phyloP scores from a whole-genome alignment of 1,140 invertebrate species.

The Panagrolaimus sp. region DNA sequence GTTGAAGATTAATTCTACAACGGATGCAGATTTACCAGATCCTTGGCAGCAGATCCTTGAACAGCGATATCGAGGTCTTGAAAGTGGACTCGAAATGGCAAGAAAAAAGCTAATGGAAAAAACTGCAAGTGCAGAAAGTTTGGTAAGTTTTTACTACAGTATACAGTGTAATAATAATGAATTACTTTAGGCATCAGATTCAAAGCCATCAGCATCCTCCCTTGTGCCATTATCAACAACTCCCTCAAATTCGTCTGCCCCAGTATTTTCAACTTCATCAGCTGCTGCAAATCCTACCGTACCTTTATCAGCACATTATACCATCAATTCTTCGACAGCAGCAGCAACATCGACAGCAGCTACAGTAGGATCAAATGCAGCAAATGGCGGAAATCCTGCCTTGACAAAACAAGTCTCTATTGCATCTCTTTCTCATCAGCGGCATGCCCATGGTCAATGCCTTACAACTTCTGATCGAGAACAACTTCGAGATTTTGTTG shows the following conservation, averaged over 20 bases:
- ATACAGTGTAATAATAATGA: no score
- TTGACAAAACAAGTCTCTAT: neutral
- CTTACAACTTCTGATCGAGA: constrained; percentile 30
- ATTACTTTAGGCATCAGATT: constrained; percentile 2
- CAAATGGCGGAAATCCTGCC: neutral
- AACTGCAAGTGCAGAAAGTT: neutral
- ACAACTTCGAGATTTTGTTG: constrained; percentile 35
- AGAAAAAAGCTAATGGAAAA: constrained; percentile 24
- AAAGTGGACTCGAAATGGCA: constrained; percentile 37
- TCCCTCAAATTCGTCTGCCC: neutral
- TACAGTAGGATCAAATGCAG: neutral
- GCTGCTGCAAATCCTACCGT: constrained; percentile 14
- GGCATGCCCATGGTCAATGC: constrained; percentile 32
- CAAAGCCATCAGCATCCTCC: neutral
- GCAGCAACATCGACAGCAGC: neutral
- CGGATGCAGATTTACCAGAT: constrained; percentile 39
- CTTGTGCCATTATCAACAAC: neutral
- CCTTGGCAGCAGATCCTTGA: constrained; percentile 34
- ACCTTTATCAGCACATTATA: constrained; percentile 11
- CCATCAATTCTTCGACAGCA: constrained; percentile 9
- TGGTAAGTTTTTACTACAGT: neutral
- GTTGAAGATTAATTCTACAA: constrained; percentile 41
- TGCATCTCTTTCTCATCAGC: neutral
- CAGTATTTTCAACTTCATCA: constrained; percentile 12
- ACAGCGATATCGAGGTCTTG: constrained; percentile 28